A percentile compares a stretch with the other conserved stretches of the same genome.
Evolutionary conservation across 2,888 invertebrate species (phyloP).

Genomic region (Yponomeuta malinellus): DNA sequence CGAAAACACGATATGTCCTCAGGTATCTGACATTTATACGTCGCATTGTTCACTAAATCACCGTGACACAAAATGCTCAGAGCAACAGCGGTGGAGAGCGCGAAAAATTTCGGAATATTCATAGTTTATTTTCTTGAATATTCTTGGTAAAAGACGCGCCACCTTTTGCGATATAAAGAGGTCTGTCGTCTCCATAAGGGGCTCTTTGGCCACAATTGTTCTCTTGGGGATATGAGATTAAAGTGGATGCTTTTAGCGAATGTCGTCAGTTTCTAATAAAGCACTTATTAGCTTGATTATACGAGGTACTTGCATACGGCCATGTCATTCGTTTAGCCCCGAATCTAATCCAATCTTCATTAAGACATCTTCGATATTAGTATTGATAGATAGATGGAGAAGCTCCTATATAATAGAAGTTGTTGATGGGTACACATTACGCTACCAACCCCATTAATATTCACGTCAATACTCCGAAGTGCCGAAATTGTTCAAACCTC

Average conservation of each 20-base stretch:
- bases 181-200: constrained; percentile 11
- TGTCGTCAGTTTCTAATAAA: constrained; percentile 48
- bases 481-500: too few species aligned
- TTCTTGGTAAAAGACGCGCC: constrained; percentile 22
- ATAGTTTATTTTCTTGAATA: constrained; percentile 31
- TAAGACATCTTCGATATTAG: background rate
- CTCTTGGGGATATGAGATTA: constrained; percentile 27
- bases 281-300: constrained; percentile 50
- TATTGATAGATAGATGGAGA: background rate
- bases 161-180: constrained; percentile 44
- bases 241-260: constrained; percentile 65
- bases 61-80: constrained; percentile 36
- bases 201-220: background rate
- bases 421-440: too few species aligned
- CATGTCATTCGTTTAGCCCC: background rate
- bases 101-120: constrained; percentile 37
- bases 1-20: background rate
- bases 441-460: too few species aligned
- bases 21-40: background rate
- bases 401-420: background rate
- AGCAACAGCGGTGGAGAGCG: constrained; percentile 32
- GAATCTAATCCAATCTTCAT: constrained; percentile 5
- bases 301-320: constrained; percentile 29
- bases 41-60: constrained; percentile 26
- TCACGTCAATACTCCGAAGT: too few species aligned